phyloP scores from a whole-genome alignment of 35 echinoderm and acorn worm genomes.

The Anneissia japonica region DNA sequence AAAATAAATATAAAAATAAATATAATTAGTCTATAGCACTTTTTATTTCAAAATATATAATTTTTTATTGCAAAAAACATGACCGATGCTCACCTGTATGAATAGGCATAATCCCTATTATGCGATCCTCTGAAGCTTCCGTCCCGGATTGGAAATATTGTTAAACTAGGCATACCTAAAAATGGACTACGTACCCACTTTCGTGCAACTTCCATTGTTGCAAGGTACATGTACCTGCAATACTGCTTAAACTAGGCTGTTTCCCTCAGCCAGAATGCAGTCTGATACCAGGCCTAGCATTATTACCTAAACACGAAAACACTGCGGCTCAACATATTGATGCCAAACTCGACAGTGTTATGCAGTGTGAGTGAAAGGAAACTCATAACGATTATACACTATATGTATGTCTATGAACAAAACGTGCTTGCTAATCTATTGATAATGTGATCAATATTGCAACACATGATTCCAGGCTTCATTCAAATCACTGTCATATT shows the following conservation, averaged over 20 bases:
- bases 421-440: background rate
- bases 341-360: background rate
- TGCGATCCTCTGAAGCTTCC: background rate
- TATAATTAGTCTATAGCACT: no score
- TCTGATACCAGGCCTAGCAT: background rate
- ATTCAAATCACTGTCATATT: background rate
- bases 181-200: background rate
- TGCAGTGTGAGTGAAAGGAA: background rate
- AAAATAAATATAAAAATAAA: no score
- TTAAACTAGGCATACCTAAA: background rate
- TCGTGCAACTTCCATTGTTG: background rate
- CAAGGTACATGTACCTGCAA: background rate
- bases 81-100: background rate
- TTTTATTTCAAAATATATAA: background rate
- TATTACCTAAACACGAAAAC: background rate
- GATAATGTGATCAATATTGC: background rate
- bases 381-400: background rate
- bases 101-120: background rate
- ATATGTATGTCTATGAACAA: background rate
- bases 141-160: background rate
- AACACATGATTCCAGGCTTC: background rate
- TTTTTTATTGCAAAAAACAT: background rate
- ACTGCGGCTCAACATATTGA: background rate
- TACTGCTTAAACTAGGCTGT: background rate
- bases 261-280: background rate